A percentile compares a stretch with the other conserved stretches of the same genome.
Evolutionary conservation across 2,797 vertebrate genomes (phyloP).

Genomic region (Girardinus metallicus): DNA sequence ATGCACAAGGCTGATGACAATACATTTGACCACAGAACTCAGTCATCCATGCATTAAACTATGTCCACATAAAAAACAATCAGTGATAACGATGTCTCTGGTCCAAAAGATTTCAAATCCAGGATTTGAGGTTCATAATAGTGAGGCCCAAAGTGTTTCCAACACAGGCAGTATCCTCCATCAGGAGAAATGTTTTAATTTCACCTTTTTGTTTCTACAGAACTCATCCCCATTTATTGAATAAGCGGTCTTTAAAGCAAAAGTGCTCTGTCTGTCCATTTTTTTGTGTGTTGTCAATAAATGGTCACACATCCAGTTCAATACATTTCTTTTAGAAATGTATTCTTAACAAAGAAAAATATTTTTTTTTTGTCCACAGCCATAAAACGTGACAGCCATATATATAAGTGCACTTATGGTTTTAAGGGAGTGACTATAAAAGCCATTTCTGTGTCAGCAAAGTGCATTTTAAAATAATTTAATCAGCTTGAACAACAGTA

Average conservation of each 20-base stretch:
- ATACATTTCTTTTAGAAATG: background rate
- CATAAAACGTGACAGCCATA: background rate
- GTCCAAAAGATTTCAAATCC: background rate
- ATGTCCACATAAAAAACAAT: background rate
- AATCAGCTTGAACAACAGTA: background rate
- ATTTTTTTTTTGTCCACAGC: background rate
- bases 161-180: background rate
- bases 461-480: constrained; percentile 3
- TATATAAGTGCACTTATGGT: background rate
- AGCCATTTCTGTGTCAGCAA: background rate
- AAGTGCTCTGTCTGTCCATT: background rate
- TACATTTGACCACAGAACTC: background rate
- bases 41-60: background rate
- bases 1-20: background rate
- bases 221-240: background rate
- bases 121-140: background rate
- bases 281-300: background rate
- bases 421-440: background rate
- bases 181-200: background rate
- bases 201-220: background rate
- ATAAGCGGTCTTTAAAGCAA: background rate
- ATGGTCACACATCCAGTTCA: background rate
- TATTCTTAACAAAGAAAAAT: background rate
- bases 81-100: background rate
- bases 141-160: background rate